Percentiles rank a stretch among this genome's conserved stretches.
phyloP scores from a whole-genome alignment of 1,140 invertebrate species.

The Galleria mellonella region DNA sequence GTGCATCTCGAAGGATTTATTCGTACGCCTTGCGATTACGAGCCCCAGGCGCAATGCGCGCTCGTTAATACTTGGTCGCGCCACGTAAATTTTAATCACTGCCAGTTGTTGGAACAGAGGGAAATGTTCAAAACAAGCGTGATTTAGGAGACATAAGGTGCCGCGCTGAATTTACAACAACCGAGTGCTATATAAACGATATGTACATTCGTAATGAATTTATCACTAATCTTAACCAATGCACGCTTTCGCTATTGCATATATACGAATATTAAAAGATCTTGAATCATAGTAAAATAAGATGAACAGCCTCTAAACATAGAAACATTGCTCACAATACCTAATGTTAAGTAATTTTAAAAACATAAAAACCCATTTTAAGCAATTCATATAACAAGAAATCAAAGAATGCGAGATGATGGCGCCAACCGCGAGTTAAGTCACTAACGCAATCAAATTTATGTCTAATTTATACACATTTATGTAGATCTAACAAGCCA shows the following conservation, averaged over 20 bases:
- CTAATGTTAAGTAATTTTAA: neutral
- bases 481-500: neutral
- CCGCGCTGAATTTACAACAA: conserved; percentile 32
- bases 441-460: neutral
- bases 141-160: conserved; percentile 57
- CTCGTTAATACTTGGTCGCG: conserved; percentile 67
- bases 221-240: conserved; percentile 9
- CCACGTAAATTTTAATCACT: conserved; percentile 72
- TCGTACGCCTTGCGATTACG: conserved; percentile 45
- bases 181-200: conserved; percentile 6
- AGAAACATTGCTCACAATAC: too few relatives aligned
- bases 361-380: neutral
- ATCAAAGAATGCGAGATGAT: too few relatives aligned
- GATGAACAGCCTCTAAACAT: too few relatives aligned
- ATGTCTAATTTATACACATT: conserved; percentile 1
- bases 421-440: too few relatives aligned
- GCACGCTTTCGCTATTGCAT: conserved; percentile 9
- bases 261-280: too few relatives aligned
- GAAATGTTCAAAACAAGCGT: conserved; percentile 61
- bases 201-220: conserved; percentile 3
- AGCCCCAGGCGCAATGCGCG: conserved; percentile 41
- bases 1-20: conserved; percentile 69
- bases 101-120: conserved; percentile 61
- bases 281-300: too few relatives aligned
- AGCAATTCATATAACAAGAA: neutral